Evolutionary conservation across 2,113 vertebrate genomes (phyloP).

Genomic region (Atherinomorus stipes): DNA sequence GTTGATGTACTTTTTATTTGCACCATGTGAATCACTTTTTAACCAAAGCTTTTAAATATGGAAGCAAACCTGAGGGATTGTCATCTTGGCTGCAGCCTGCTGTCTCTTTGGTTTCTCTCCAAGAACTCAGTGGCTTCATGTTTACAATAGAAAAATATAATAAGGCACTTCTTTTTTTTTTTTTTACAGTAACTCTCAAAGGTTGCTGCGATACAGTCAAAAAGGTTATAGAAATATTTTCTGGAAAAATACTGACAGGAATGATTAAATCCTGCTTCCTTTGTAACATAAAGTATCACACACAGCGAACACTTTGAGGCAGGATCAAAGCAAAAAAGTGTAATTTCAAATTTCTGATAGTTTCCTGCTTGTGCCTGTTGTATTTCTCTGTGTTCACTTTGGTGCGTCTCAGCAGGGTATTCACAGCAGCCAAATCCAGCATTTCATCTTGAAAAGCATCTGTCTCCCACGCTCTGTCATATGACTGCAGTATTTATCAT

Average conservation of each 20-base stretch:
- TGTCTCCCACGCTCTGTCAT: constrained; percentile 72
- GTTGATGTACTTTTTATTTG: too few relatives aligned
- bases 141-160: neutral
- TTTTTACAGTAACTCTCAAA: neutral
- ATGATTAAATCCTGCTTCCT: neutral
- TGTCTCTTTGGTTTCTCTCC: neutral
- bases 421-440: constrained; percentile 66
- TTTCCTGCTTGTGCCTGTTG: constrained; percentile 21
- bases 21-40: too few relatives aligned
- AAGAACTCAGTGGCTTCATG: neutral
- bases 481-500: constrained; percentile 68
- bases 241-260: neutral
- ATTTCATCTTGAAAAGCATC: constrained; percentile 74
- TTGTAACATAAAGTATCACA: neutral
- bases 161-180: too few relatives aligned
- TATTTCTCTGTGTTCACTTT: constrained; percentile 11
- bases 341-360: constrained; percentile 5
- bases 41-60: too few relatives aligned
- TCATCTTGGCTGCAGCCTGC: too few relatives aligned
- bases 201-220: neutral
- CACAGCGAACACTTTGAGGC: neutral
- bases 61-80: too few relatives aligned
- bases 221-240: neutral
- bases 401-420: constrained; percentile 49
- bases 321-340: neutral